Evolutionary conservation across 2,888 invertebrate species (phyloP).

Genomic region (Acronicta leporina): DNA sequence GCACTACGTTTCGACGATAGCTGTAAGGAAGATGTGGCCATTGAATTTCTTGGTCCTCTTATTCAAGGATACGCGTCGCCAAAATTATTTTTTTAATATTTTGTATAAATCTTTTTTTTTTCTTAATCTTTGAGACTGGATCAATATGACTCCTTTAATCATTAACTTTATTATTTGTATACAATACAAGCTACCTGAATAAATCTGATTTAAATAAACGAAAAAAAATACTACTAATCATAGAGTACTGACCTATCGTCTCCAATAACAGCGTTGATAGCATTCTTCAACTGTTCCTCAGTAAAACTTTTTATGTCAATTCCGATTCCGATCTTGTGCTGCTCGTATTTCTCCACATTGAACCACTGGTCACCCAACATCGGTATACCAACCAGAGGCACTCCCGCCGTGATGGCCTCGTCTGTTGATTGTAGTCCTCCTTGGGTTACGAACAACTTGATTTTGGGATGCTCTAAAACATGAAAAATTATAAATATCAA

Average conservation of each 20-base stretch:
- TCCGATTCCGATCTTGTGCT: slow-evolving; percentile 65
- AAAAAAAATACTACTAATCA: too few species aligned
- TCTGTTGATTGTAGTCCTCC: slow-evolving; percentile 62
- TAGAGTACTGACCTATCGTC: slow-evolving; percentile 56
- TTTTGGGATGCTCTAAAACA: slow-evolving; percentile 75
- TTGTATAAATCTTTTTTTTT: too few species aligned
- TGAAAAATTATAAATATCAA: too few species aligned
- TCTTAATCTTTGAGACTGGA: too few species aligned
- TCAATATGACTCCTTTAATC: too few species aligned
- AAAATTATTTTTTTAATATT: too few species aligned
- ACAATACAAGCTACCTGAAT: too few species aligned
- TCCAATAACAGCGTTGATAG: slow-evolving; percentile 57
- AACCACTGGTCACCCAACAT: slow-evolving; percentile 77
- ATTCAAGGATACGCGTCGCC: too few species aligned
- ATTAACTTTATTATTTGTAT: too few species aligned
- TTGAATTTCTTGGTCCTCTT: too few species aligned
- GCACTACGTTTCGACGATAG: slow-evolving; percentile 36
- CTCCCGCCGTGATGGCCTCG: slow-evolving; percentile 69
- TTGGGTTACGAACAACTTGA: slow-evolving; percentile 80
- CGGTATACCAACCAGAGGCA: slow-evolving; percentile 77
- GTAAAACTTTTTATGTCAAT: slow-evolving; percentile 65
- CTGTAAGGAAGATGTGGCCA: slow-evolving; percentile 18
- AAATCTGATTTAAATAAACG: too few species aligned
- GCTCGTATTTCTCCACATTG: slow-evolving; percentile 69
- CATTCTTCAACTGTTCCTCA: slow-evolving; percentile 56